Evolutionary conservation across 1,140 invertebrate species (phyloP).

Genomic region (Lordiphosa mommai): DNA sequence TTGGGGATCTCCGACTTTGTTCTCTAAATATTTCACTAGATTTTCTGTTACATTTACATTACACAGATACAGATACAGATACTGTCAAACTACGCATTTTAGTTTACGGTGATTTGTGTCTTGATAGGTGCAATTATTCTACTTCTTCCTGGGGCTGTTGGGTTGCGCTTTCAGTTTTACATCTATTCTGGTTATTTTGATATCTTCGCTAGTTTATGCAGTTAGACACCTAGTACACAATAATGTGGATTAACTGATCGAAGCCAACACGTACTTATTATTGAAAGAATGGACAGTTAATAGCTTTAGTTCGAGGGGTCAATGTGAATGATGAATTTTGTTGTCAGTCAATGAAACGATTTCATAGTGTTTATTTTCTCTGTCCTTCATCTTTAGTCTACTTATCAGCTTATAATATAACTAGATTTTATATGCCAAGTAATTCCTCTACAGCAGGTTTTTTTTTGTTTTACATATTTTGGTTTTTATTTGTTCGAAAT

Average conservation of each 20-base stretch:
- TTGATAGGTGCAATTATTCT: constrained; percentile 47
- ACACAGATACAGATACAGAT: constrained; percentile 38
- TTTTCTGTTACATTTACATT: constrained; percentile 43
- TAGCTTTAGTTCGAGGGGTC: background rate
- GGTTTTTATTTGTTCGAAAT: constrained; percentile 20
- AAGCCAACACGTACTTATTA: constrained; percentile 17
- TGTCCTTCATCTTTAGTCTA: constrained; percentile 7
- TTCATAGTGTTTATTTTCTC: background rate
- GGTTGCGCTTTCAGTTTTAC: constrained; percentile 40
- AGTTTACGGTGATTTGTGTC: constrained; percentile 6
- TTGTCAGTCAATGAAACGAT: constrained; percentile 57
- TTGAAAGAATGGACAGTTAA: too few species aligned
- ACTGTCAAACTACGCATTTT: background rate
- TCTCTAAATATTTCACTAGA: constrained; percentile 67
- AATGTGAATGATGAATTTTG: constrained; percentile 22
- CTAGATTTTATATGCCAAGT: constrained; percentile 17
- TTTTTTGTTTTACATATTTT: too few species aligned
- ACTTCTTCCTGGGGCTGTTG: constrained; percentile 42
- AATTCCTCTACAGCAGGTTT: constrained; percentile 16
- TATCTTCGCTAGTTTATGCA: constrained; percentile 44
- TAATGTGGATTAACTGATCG: constrained; percentile 45
- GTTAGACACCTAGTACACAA: background rate
- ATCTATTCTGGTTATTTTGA: constrained; percentile 42
- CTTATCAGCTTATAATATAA: constrained; percentile 4
- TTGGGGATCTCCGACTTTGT: constrained; percentile 10